Conservation (phyloP, 2,888 invertebrate genomes). For the Drosophila sordidapex region DNA sequence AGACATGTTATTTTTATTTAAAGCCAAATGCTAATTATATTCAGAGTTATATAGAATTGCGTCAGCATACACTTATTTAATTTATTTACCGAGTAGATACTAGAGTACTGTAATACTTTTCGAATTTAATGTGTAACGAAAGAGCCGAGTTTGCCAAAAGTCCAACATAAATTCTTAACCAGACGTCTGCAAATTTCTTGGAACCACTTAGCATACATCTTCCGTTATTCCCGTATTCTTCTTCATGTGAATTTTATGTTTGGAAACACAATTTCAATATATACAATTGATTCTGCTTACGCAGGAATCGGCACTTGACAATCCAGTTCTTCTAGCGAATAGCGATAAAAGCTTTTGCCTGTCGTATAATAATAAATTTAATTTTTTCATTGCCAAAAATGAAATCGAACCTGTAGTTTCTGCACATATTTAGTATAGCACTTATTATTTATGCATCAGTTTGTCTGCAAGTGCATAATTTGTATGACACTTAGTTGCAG, state of each 20-base stretch:
- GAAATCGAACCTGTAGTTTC: constrained; percentile 25
- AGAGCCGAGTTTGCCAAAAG: neutral
- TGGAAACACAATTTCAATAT: constrained; percentile 24
- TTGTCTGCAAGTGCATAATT: constrained; percentile 36
- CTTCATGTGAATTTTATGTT: constrained; percentile 18
- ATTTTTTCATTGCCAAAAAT: constrained; percentile 55
- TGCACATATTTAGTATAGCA: neutral
- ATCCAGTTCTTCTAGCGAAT: constrained; percentile 48
- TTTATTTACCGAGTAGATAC: too few species aligned
- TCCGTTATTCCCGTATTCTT: neutral
- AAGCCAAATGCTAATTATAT: constrained; percentile 16
- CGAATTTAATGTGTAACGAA: too few species aligned
- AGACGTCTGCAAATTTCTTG: constrained; percentile 11
- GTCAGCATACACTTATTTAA: neutral
- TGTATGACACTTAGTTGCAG: constrained; percentile 39
- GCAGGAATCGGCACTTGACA: constrained; percentile 54
- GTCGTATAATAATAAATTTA: constrained; percentile 53
- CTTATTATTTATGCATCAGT: constrained; percentile 13
- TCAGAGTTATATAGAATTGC: neutral
- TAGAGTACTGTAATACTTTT: neutral
- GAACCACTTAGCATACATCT: constrained; percentile 21
- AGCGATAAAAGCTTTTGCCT: constrained; percentile 46
- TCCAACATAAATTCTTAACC: neutral
- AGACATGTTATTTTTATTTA: constrained; percentile 14
- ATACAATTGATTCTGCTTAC: constrained; percentile 33